A percentile compares a stretch with the other conserved stretches of the same genome.
These are phyloP conservation scores for Neolamprologus falcicula DNA, from an alignment of 2,113 vertebrate species.

Conservation along the genomic window DNA sequence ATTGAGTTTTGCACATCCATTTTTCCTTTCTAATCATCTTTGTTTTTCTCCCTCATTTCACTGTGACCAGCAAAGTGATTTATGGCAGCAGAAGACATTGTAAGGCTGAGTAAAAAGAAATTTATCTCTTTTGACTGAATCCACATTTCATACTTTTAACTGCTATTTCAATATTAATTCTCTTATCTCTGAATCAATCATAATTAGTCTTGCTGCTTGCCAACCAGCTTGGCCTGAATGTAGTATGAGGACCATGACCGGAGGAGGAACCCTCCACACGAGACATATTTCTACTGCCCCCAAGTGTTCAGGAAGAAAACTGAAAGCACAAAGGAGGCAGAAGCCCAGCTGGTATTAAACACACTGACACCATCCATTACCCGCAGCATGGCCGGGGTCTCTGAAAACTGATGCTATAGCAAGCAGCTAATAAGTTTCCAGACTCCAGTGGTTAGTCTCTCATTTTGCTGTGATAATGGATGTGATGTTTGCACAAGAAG, in stretches of 20 bases:
- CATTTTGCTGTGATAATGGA: not conserved
- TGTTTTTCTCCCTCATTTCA: conserved; percentile 8
- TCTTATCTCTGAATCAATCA: conserved; percentile 67
- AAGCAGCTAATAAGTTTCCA: not conserved
- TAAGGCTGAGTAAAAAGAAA: conserved; percentile 5
- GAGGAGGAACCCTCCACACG: not conserved
- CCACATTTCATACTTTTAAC: conserved; percentile 33
- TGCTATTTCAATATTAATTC: conserved; percentile 61
- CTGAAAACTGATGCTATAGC: conserved; percentile 4
- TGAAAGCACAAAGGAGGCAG: not conserved
- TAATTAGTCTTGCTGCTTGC: conserved; percentile 57
- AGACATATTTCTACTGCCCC: conserved; percentile 57
- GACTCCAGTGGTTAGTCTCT: not conserved
- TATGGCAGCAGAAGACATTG: conserved; percentile 15
- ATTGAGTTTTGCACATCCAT: not conserved
- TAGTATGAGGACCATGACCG: not conserved
- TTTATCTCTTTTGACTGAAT: conserved; percentile 33
- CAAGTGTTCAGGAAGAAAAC: conserved; percentile 28
- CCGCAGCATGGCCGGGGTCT: not conserved
- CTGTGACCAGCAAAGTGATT: conserved; percentile 28
- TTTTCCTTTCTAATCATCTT: not conserved
- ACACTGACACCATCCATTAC: not conserved
- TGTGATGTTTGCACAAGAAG: conserved; percentile 8
- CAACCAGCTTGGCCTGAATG: conserved; percentile 29
- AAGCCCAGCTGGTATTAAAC: not conserved